Percentiles rank a stretch among this genome's conserved stretches.
phyloP scores from a whole-genome alignment of 2,113 vertebrate species.

The rabbit (Oryctolagus cuniculus) region mOryCun1.1 NC_091436.1:62875001-62875500 shows the following conservation, averaged over 20 bases:
- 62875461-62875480: neutral
- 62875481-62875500: neutral
- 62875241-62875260: neutral
- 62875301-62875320: neutral
- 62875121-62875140: neutral
- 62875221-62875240: neutral
- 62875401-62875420: neutral
- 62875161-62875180: neutral
- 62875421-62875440: too few species aligned
- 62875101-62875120: neutral
- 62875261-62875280: neutral
- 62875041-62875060: neutral
- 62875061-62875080: neutral
- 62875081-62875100: neutral
- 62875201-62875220: neutral
- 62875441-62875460: too few species aligned
- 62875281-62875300: neutral
- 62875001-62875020: neutral
- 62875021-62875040: neutral
- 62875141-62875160: neutral
- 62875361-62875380: neutral
- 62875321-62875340: neutral
- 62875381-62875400: neutral
- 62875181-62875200: neutral
- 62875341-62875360: neutral